Conservation (phyloP, 1,140 invertebrate species). For the Achroia grisella region DNA sequence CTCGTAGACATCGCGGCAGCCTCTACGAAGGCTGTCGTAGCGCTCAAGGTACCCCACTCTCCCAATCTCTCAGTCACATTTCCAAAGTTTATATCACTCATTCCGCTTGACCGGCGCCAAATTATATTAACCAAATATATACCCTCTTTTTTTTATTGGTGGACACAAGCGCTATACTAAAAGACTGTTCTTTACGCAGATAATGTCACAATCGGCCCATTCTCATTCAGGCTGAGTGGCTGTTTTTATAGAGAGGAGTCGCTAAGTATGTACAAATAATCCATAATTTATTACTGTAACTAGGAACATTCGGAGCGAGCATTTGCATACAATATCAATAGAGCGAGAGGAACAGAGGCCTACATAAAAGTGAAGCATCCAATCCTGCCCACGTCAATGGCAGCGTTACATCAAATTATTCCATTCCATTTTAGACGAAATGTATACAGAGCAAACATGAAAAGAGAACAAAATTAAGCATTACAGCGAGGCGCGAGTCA, state of each 20-base stretch:
- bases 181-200: constrained; percentile 1
- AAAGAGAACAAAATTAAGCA: constrained; percentile 66
- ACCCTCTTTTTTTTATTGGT: background rate
- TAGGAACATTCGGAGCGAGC: constrained; percentile 12
- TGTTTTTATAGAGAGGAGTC: constrained; percentile 17
- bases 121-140: constrained; percentile 1
- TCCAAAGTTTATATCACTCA: constrained; percentile 40
- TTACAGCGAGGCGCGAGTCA: constrained; percentile 26
- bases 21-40: constrained; percentile 40
- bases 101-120: constrained; percentile 26
- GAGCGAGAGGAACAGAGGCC: constrained; percentile 10
- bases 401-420: constrained; percentile 57
- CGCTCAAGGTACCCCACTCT: constrained; percentile 39
- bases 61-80: constrained; percentile 8
- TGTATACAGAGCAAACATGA: constrained; percentile 67
- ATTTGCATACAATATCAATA: constrained; percentile 46
- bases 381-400: constrained; percentile 38
- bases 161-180: background rate
- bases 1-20: constrained; percentile 19
- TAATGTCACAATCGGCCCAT: constrained; percentile 10
- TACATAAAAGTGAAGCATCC: constrained; percentile 36
- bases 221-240: constrained; percentile 17
- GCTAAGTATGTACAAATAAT: constrained; percentile 31
- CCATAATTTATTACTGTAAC: constrained; percentile 35
- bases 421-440: constrained; percentile 63